Percentiles rank a stretch among this genome's conserved stretches.
Evolutionary conservation across 1,140 invertebrate genomes (phyloP).

Genomic region (Polypedilum pembai): DNA sequence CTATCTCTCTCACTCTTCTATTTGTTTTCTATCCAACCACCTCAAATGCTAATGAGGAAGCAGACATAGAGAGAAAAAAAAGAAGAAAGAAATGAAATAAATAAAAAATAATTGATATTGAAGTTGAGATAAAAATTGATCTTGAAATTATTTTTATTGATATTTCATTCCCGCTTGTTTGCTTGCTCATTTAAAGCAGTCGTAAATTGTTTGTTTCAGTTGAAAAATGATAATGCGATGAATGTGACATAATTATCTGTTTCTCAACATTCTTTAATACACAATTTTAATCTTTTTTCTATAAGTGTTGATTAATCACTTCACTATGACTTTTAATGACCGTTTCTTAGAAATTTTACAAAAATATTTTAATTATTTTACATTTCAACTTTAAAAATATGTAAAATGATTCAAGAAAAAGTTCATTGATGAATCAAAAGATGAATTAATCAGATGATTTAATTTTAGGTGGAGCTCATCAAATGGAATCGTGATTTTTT

Average conservation of each 20-base stretch:
- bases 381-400: not conserved
- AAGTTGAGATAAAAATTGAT: constrained; percentile 10
- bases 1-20: too few relatives aligned
- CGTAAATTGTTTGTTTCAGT: not conserved
- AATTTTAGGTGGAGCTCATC: not conserved
- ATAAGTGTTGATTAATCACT: constrained; percentile 13
- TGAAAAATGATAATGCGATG: constrained; percentile 6
- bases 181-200: not conserved
- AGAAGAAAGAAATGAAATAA: not conserved
- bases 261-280: not conserved
- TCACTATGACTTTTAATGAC: not conserved
- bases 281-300: not conserved
- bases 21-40: not conserved
- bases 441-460: not conserved
- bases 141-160: constrained; percentile 19
- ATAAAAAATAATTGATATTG: constrained; percentile 14
- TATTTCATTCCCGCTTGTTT: not conserved
- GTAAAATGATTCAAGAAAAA: not conserved
- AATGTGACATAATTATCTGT: constrained; percentile 18
- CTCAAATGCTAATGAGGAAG: constrained; percentile 14
- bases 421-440: not conserved
- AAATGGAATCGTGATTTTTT: too few relatives aligned
- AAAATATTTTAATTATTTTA: constrained; percentile 2
- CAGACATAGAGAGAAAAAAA: not conserved
- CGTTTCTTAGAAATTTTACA: too few relatives aligned